phyloP scores from a whole-genome alignment of 1,140 invertebrate genomes.

The Monomorium pharaonis region DNA sequence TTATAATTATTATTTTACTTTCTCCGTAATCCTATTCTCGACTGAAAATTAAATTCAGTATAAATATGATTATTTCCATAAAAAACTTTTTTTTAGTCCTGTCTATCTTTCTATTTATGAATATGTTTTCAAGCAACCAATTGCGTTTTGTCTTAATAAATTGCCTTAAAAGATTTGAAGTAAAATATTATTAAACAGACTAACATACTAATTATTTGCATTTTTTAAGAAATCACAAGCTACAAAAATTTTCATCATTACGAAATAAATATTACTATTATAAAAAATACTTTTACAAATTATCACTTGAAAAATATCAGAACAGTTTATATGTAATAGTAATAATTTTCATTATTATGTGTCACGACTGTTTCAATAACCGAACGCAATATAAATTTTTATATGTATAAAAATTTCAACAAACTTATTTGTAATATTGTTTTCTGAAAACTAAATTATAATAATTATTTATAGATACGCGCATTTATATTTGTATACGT shows the following conservation, averaged over 20 bases:
- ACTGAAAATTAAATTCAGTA: background rate
- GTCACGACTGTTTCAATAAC: background rate
- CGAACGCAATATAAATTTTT: background rate
- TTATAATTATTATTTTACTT: slow-evolving; percentile 1
- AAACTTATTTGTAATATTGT: background rate
- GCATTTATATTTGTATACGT: background rate
- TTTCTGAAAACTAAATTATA: background rate
- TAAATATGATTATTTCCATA: background rate
- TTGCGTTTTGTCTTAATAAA: too few species aligned
- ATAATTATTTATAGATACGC: background rate
- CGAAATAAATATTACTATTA: background rate
- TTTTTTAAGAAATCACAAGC: background rate
- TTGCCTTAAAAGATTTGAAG: background rate
- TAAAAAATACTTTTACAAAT: background rate
- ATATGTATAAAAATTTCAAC: background rate
- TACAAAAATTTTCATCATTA: background rate
- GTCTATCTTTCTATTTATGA: background rate
- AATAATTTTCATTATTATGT: background rate
- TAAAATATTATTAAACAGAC: background rate
- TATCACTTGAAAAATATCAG: background rate
- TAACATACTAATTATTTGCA: too few species aligned
- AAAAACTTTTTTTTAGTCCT: background rate
- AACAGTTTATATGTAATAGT: background rate
- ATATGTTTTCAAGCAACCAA: background rate
- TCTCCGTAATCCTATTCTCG: background rate